Conservation (phyloP, 2,113 vertebrate species). For the Malurus alboscapulatus region DNA sequence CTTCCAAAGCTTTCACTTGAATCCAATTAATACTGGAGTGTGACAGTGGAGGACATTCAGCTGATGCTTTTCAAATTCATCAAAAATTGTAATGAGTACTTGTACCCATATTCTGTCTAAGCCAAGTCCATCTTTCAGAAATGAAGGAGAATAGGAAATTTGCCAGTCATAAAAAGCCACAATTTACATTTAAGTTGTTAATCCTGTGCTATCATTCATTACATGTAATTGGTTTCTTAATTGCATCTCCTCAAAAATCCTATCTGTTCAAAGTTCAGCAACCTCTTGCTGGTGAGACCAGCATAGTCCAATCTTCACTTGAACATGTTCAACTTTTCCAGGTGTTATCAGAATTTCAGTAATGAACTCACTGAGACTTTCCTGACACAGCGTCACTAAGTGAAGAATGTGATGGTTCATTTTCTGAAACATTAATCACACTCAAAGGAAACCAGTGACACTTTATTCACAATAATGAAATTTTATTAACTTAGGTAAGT, state of each 20-base stretch:
- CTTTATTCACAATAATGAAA: neutral
- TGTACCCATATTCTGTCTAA: neutral
- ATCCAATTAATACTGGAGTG: slow-evolving; percentile 20
- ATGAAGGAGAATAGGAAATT: neutral
- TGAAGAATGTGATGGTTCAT: neutral
- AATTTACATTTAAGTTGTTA: neutral
- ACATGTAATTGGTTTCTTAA: slow-evolving; percentile 59
- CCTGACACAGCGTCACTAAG: neutral
- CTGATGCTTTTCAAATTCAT: slow-evolving; percentile 40
- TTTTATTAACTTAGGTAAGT: neutral
- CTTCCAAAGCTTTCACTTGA: slow-evolving; percentile 11
- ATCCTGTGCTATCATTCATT: slow-evolving; percentile 13
- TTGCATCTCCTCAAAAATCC: slow-evolving; percentile 31
- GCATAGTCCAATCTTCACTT: neutral
- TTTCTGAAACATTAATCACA: neutral
- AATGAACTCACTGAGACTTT: neutral
- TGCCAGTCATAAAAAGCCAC: neutral
- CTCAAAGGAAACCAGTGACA: neutral
- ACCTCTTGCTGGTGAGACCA: neutral
- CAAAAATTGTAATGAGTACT: slow-evolving; percentile 34
- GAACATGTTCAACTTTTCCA: slow-evolving; percentile 1
- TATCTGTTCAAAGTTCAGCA: slow-evolving; percentile 7
- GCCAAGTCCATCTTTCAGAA: slow-evolving; percentile 15
- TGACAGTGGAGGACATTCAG: slow-evolving; percentile 30
- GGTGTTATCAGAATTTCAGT: slow-evolving; percentile 17